Percentiles rank a stretch among this genome's conserved stretches.
Conservation (phyloP, 2,888 invertebrate genomes). For the Leptodirus hochenwartii region DNA sequence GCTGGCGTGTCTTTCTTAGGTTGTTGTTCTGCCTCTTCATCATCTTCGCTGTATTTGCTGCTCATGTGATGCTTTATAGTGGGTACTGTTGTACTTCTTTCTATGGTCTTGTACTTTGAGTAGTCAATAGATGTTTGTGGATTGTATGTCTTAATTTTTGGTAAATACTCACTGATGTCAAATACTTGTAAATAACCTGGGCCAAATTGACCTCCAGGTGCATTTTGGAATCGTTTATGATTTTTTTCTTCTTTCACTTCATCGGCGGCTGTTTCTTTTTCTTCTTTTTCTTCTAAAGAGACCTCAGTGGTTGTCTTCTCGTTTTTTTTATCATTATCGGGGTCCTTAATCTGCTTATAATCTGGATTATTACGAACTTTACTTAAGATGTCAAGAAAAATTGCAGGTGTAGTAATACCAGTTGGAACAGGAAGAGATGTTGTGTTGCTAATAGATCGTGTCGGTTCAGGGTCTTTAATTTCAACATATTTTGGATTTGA, state of each 20-base stretch:
- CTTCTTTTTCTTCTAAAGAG: neutral
- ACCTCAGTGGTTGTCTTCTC: constrained; percentile 3
- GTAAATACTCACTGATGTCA: constrained; percentile 23
- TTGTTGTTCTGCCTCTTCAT: constrained; percentile 9
- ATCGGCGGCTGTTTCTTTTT: constrained; percentile 13
- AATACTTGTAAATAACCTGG: constrained; percentile 18
- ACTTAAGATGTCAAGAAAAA: constrained; percentile 21
- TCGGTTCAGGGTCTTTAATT: constrained; percentile 24
- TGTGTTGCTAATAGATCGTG: constrained; percentile 15
- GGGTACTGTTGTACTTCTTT: constrained; percentile 14
- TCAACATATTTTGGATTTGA: constrained; percentile 18
- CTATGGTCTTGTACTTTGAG: constrained; percentile 25
- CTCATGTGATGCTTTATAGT: constrained; percentile 15
- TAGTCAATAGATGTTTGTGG: constrained; percentile 23
- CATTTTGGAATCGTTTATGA: constrained; percentile 16
- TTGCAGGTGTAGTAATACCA: constrained; percentile 18
- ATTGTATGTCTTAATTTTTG: constrained; percentile 20
- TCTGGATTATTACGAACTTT: constrained; percentile 17
- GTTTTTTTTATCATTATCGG: constrained; percentile 12
- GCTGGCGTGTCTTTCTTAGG: constrained; percentile 6
- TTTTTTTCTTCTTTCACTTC: constrained; percentile 11
- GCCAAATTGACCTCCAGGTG: constrained; percentile 17
- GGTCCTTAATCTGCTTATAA: constrained; percentile 21
- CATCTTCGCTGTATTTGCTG: constrained; percentile 17
- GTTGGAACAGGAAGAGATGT: constrained; percentile 13